Percentiles rank a stretch among this genome's conserved stretches.
Conservation (phyloP, 2,888 invertebrate genomes). For the Phaedon cochleariae region DNA sequence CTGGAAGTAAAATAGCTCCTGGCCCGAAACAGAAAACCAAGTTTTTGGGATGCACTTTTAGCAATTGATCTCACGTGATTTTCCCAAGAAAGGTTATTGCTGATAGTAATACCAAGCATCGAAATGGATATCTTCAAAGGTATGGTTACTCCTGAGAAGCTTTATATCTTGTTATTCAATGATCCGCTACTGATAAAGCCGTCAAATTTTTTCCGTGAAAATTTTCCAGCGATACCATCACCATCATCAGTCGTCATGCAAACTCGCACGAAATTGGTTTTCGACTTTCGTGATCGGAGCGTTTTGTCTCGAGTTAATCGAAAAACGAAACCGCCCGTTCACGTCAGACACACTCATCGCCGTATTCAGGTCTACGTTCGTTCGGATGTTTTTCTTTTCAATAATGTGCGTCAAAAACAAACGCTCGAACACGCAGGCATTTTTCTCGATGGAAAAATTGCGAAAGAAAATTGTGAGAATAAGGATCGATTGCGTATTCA, state of each 20-base stretch:
- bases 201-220: conserved; percentile 14
- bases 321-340: conserved; percentile 28
- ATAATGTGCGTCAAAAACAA: conserved; percentile 38
- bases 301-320: conserved; percentile 33
- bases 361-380: conserved; percentile 19
- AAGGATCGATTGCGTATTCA: not conserved
- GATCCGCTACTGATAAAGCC: not conserved
- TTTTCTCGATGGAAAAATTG: conserved; percentile 9
- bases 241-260: conserved; percentile 24
- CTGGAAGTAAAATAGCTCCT: no score
- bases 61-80: no score
- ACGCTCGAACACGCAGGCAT: conserved; percentile 25
- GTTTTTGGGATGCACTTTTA: no score
- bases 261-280: conserved; percentile 31
- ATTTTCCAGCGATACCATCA: conserved; percentile 22
- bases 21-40: no score
- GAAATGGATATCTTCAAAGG: no score
- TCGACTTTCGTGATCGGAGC: conserved; percentile 31
- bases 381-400: conserved; percentile 24
- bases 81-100: no score
- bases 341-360: conserved; percentile 30
- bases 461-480: not conserved
- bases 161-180: no score
- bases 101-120: no score
- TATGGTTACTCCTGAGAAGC: no score